Evolutionary conservation across 2,113 vertebrate species (phyloP).

Genomic region (Tenebrosternarchus preto): DNA sequence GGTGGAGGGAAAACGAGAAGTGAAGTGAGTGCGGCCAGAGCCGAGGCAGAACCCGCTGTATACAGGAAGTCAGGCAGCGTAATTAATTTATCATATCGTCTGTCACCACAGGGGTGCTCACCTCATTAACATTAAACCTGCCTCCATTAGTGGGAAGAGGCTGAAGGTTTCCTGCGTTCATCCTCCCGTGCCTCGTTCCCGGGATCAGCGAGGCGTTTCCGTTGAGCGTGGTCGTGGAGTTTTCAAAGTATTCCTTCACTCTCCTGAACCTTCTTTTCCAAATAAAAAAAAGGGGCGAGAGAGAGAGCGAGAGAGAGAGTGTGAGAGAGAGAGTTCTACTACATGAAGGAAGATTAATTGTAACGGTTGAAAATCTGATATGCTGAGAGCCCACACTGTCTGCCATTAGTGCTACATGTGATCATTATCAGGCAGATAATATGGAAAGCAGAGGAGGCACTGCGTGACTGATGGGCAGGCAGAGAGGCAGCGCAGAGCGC

Average conservation of each 20-base stretch:
- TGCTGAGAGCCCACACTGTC: slow-evolving; percentile 29
- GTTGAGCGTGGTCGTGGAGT: slow-evolving; percentile 28
- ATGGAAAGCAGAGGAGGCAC: slow-evolving; percentile 47
- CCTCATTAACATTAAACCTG: slow-evolving; percentile 62
- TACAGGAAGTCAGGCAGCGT: slow-evolving; percentile 50
- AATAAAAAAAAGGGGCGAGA: slow-evolving; percentile 6
- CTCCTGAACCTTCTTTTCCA: slow-evolving; percentile 29
- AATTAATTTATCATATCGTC: slow-evolving; percentile 53
- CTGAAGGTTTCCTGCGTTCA: slow-evolving; percentile 20
- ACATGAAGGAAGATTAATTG: slow-evolving; percentile 43
- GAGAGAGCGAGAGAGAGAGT: no score
- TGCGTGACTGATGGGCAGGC: slow-evolving; percentile 33
- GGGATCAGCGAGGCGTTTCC: slow-evolving; percentile 30
- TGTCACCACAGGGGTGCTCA: slow-evolving; percentile 55
- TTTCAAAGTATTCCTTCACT: slow-evolving; percentile 42
- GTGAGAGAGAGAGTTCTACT: background rate
- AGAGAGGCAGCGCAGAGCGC: slow-evolving; percentile 7
- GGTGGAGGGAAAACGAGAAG: no score
- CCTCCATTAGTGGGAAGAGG: slow-evolving; percentile 49
- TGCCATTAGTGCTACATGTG: slow-evolving; percentile 49
- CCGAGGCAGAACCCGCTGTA: slow-evolving; percentile 23
- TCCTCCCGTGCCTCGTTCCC: background rate
- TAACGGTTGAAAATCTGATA: slow-evolving; percentile 39
- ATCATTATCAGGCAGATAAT: slow-evolving; percentile 43
- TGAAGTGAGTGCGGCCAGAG: background rate